Evolutionary conservation across 2,797 vertebrate species (phyloP).

Genomic region (Sebastes cheni): DNA sequence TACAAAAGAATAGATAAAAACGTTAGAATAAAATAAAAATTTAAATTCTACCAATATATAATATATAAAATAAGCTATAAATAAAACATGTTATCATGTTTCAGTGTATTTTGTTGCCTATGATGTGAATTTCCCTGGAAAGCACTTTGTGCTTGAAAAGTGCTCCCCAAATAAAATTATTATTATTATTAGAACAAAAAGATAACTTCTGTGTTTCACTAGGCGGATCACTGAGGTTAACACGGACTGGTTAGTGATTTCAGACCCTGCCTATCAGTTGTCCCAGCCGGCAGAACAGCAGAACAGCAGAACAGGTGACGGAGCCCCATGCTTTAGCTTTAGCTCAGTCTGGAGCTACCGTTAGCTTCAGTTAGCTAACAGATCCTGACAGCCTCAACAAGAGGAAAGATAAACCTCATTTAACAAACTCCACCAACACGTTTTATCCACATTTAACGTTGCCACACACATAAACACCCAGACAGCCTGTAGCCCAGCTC

Average conservation of each 20-base stretch:
- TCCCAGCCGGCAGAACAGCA: neutral
- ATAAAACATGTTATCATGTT: too few species aligned
- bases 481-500: too few species aligned
- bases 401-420: neutral
- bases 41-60: too few species aligned
- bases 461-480: neutral
- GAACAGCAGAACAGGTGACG: neutral
- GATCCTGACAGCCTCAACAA: neutral
- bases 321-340: conserved; percentile 60
- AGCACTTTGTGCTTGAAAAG: too few species aligned
- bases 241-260: neutral
- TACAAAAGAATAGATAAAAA: too few species aligned
- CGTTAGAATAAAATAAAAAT: too few species aligned
- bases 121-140: too few species aligned
- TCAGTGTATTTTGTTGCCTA: too few species aligned
- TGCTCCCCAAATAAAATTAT: too few species aligned
- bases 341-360: neutral
- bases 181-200: too few species aligned
- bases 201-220: neutral
- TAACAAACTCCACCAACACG: fast-evolving
- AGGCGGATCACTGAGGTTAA: neutral
- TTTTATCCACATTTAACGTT: fast-evolving
- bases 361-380: neutral
- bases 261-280: neutral
- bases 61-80: too few species aligned